Conservation (phyloP, 2,888 invertebrate species). For the Volucella zonaria region DNA sequence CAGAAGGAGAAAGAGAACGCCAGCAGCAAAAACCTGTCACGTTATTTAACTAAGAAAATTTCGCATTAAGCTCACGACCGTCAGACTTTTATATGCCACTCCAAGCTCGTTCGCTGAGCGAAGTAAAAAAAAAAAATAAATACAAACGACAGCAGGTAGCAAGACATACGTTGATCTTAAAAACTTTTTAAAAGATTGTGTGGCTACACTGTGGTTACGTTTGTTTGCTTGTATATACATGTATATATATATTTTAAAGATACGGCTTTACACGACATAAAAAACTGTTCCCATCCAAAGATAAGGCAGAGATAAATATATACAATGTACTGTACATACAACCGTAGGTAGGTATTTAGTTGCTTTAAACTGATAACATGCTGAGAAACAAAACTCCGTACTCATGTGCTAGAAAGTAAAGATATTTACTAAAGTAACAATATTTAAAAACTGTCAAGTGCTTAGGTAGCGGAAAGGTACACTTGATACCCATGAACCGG, state of each 20-base stretch:
- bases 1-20: background rate
- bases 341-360: background rate
- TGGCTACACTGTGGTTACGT: constrained; percentile 39
- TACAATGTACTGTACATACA: background rate
- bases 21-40: constrained; percentile 54
- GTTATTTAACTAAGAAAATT: constrained; percentile 64
- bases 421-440: constrained; percentile 33
- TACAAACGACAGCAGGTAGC: constrained; percentile 27
- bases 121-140: constrained; percentile 21
- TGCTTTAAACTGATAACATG: constrained; percentile 26
- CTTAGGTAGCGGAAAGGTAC: background rate
- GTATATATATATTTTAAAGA: constrained; percentile 8
- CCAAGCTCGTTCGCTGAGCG: constrained; percentile 1
- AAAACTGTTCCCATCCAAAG: constrained; percentile 46
- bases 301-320: constrained; percentile 41
- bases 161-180: background rate
- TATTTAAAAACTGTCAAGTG: constrained; percentile 1
- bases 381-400: constrained; percentile 4
- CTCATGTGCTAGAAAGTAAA: constrained; percentile 46
- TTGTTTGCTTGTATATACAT: constrained; percentile 34
- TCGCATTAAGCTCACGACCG: constrained; percentile 61
- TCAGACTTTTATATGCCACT: constrained; percentile 39
- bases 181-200: constrained; percentile 12
- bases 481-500: too few species aligned
- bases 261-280: constrained; percentile 21